Evolutionary conservation across 2,113 vertebrate genomes (phyloP), one percentile per base, ranked within the genome.

Genomic region (Channa argus): DNA sequence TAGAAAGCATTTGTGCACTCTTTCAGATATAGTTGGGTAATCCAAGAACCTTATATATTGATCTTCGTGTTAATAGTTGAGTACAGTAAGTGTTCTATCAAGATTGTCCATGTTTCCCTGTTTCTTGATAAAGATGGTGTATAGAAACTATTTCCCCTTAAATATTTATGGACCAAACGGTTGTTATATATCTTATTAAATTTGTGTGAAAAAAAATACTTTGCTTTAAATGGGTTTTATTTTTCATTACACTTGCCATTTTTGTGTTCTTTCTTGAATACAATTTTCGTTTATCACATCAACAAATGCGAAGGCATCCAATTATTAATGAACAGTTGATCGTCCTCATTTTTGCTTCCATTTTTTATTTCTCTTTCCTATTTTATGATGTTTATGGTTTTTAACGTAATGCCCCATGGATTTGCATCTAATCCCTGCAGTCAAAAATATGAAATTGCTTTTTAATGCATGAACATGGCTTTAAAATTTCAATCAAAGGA

Each of bases 141-240:
- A 99, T 98, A 99, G 96, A 98, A 97, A 97, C 95, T 96, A 98
- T 99, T 96, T 94, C 97, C 97, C 96, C 95, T 93, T 98, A 98
- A 98, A 99, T 99, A 99, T 99, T 99, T 99, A 99, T 99, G 98
- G 97, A 99, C 98, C 97, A 99, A 98, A 98, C 97, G 96, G 96
- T 99, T 99, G 98, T 99, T 97, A 98, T 96, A 97, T 98, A 98
- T 97, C 96, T 97, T 97, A 99, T 99, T 99, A 97, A 99, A 98
- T 98, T 97, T 99, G 97, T 99, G 97, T 99, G 96, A 99, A 99
- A 98, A 99, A 99, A 99, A 96, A 97, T 88, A 92, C 88, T 96
- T 97, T 95, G 97, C 95, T 97, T 97, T 96, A 96, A 96, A 96
- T 91, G 96, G 96, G 95, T 98, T 98, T 98, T 98, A 96, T 97